Conservation (phyloP, 2,113 vertebrate species). For the Piaya cayana region DNA sequence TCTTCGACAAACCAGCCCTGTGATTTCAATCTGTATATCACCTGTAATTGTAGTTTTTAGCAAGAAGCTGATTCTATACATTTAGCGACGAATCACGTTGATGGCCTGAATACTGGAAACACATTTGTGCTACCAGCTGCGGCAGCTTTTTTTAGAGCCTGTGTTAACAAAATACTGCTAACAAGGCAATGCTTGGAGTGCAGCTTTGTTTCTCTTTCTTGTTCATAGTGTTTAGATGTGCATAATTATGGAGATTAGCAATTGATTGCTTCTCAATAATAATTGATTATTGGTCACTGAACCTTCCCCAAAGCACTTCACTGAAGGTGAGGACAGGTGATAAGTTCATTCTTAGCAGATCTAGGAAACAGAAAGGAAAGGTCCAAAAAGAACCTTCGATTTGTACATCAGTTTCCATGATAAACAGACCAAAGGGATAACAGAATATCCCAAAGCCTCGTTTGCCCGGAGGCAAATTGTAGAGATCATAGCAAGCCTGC, state of each 20-base stretch:
- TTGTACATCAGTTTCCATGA: conserved; percentile 86
- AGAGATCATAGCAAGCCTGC: conserved; percentile 84
- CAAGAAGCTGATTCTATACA: conserved; percentile 99
- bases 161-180: conserved; percentile 89
- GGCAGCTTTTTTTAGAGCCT: conserved; percentile 92
- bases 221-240: conserved; percentile 93
- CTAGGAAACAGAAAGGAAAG: conserved; percentile 60
- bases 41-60: conserved; percentile 99
- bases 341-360: conserved; percentile 72
- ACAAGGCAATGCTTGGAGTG: conserved; percentile 85
- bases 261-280: conserved; percentile 91
- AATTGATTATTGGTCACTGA: conserved; percentile 88
- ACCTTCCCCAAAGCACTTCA: conserved; percentile 75
- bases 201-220: conserved; percentile 91
- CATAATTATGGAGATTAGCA: conserved; percentile 96
- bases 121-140: conserved; percentile 96
- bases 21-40: conserved; percentile 99
- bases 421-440: conserved; percentile 86
- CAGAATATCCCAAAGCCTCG: conserved; percentile 81
- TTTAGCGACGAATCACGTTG: conserved; percentile 93
- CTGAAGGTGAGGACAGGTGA: conserved; percentile 81
- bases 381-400: conserved; percentile 78
- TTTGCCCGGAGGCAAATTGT: conserved; percentile 86
- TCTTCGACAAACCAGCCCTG: conserved; percentile 97
- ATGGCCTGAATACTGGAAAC: conserved; percentile 89